A percentile compares a stretch with the other conserved stretches of the same genome.
Conservation (phyloP, 2,888 invertebrate genomes). For the Fragum whitleyi region DNA sequence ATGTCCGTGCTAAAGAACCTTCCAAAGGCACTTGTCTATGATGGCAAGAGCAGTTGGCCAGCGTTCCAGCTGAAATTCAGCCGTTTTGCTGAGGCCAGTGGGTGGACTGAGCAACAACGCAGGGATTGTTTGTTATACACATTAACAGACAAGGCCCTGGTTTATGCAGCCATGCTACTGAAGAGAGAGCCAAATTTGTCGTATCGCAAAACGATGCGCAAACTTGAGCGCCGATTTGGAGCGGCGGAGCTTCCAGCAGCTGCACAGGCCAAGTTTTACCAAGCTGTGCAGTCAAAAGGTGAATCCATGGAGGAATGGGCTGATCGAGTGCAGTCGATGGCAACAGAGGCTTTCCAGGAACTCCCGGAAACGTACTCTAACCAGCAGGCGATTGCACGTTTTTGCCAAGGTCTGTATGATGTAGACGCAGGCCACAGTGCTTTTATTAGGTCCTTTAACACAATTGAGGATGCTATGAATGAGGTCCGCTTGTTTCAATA, state of each 20-base stretch:
- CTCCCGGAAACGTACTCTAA: conserved; percentile 15
- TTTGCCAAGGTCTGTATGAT: conserved; percentile 30
- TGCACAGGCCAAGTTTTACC: too few relatives aligned
- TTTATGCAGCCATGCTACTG: background rate
- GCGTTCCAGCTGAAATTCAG: conserved; percentile 1
- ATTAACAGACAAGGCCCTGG: background rate
- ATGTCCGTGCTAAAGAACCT: background rate
- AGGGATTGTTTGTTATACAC: background rate
- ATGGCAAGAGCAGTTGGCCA: too few relatives aligned
- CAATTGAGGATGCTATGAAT: conserved; percentile 19
- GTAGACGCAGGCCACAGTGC: conserved; percentile 31
- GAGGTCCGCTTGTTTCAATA: too few relatives aligned
- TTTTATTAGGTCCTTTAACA: background rate
- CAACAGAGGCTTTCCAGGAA: conserved; percentile 12
- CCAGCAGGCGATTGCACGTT: conserved; percentile 5
- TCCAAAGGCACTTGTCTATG: background rate
- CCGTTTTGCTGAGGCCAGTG: background rate
- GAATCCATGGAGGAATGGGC: conserved; percentile 22
- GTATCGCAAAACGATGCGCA: conserved; percentile 1
- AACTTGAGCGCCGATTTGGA: too few relatives aligned
- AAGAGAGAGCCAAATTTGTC: conserved; percentile 4
- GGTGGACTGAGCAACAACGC: background rate
- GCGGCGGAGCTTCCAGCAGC: too few relatives aligned
- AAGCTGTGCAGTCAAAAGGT: background rate
- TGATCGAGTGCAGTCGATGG: conserved; percentile 16